Evolutionary conservation across 2,888 invertebrate genomes (phyloP), one percentile per base, ranked within the genome.

Genomic region (Flabesymbios commensalis): DNA sequence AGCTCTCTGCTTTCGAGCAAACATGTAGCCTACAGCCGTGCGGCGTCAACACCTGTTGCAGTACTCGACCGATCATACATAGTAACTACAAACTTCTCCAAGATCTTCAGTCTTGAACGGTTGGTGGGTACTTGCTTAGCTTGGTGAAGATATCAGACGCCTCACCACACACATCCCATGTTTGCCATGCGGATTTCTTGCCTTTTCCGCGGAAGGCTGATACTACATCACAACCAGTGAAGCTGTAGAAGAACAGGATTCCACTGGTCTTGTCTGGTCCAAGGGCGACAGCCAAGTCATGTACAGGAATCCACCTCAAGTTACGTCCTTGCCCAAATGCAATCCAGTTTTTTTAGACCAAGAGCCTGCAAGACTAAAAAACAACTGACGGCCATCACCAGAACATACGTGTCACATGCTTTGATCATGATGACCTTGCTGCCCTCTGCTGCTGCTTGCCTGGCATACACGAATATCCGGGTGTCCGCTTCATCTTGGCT

Each of bases 151-250:
- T 52, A 19, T 10, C 55, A n/a, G 69, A 47, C 39, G 31, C 56
- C 5, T 67, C 72, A 33, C 28, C 32, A 61, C 29, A 68, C 4
- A 61, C 59, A 58, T 63, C 28, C 71, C 66, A 69, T 17, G 67
- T 66, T 29, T 67, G 61, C 67, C 67, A 73, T 42, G 71, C 70
- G 17, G 61, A 36, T 45, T 66, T 68, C 45, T 70, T 67, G 7
- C 64, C 65, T 54, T 69, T 69, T 0, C 69, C 63, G 47, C 57
- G 19, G 52, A 72, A 73, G 10, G 61, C 53, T 17, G 65, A 72
- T 5, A 64, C 62, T 29, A 59, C 52, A 58, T 73, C 70, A 55
- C 69, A 71, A 1, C 69, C 72, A 54, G 70, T 70, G 47, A 73
- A 70, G 17, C 68, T 65, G 56, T 71, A 69, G 45, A 72, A 71